These are phyloP conservation scores for Cataglyphis altisquamis DNA, from an alignment of 2,888 invertebrate species.

Conservation along the genomic window DNA sequence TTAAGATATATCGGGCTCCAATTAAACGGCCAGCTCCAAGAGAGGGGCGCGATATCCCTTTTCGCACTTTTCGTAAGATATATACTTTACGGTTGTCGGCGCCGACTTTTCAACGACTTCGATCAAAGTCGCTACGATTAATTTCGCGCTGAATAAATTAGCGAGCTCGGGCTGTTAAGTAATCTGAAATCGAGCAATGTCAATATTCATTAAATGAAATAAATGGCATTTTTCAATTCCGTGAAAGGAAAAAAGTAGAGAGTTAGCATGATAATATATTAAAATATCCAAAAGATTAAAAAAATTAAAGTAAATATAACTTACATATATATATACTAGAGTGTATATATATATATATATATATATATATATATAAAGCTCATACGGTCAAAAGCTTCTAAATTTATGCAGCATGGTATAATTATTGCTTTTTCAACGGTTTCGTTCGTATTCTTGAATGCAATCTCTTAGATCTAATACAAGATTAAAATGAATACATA, in stretches of 20 bases:
- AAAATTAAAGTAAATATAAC: background rate
- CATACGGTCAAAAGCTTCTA: slow-evolving; percentile 1
- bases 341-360: background rate
- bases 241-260: background rate
- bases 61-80: slow-evolving; percentile 53
- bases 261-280: background rate
- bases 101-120: slow-evolving; percentile 52
- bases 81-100: slow-evolving; percentile 44
- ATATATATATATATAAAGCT: background rate
- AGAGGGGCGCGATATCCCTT: slow-evolving; percentile 50
- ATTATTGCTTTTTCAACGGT: slow-evolving; percentile 1
- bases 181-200: slow-evolving; percentile 34
- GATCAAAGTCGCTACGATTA: slow-evolving; percentile 52
- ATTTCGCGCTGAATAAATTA: slow-evolving; percentile 51
- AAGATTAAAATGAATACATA: slow-evolving; percentile 9
- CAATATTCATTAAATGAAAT: slow-evolving; percentile 42
- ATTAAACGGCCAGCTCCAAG: slow-evolving; percentile 49
- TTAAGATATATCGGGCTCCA: slow-evolving; percentile 68
- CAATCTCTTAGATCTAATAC: background rate
- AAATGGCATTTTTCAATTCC: slow-evolving; percentile 4
- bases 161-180: slow-evolving; percentile 23
- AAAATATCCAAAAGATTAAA: background rate
- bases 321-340: background rate
- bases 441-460: slow-evolving; percentile 22
- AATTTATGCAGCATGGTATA: slow-evolving; percentile 23